Base-by-base conservation (phyloP, 2,797 vertebrate genomes). In the Arrhamphus sclerolepis region DNA sequence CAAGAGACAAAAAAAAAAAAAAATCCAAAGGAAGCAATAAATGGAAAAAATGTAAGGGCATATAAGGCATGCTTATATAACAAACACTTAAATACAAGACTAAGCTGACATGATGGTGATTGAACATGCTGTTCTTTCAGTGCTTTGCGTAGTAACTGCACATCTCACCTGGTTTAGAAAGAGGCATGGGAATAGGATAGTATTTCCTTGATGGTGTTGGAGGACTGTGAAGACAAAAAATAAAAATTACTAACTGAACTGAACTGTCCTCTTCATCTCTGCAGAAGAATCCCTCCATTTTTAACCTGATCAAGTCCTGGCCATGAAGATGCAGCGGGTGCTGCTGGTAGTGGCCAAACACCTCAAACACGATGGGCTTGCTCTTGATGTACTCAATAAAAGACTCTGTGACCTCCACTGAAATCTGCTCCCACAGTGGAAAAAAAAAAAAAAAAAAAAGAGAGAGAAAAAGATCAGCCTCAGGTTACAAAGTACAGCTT, bases 291-390 rank as follows among this genome's bases (percentile, higher is more conserved):
- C 24, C 24, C 6, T 26, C 24, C 20, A 26, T 19, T 31, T 20
- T 19, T 14, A 69, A 61, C 98, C 96, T 97, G 90, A 84, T 92
- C 59, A 96, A 84, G 52, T 98, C 97, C 84, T 96, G 96, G 24
- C 95, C 96, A 21, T 97, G 96, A 31, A 92, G 76, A 64, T 98
- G 95, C 44, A 94, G 92, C 1, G 97, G 96, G 62, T 98, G 95
- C 76, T 98, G 97, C 87, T 99, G 98, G 76, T 98, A 98, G 85
- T 99, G 98, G 1, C 98, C 97, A n/a, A 99, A 99, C 66, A 99
- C 98, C 83, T 99, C 98, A 83, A 99, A 99, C 54, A 99, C 98
- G 7, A 99, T 95, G 1, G 98, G 98, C 43, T 98, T 98, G 59
- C 85, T 94, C 92, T 95, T 98, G 84, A 99, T 96, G 70, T 99